These are phyloP conservation scores for Sinelater perroti DNA, from an alignment of 2,888 invertebrate species.

Conservation along the genomic window DNA sequence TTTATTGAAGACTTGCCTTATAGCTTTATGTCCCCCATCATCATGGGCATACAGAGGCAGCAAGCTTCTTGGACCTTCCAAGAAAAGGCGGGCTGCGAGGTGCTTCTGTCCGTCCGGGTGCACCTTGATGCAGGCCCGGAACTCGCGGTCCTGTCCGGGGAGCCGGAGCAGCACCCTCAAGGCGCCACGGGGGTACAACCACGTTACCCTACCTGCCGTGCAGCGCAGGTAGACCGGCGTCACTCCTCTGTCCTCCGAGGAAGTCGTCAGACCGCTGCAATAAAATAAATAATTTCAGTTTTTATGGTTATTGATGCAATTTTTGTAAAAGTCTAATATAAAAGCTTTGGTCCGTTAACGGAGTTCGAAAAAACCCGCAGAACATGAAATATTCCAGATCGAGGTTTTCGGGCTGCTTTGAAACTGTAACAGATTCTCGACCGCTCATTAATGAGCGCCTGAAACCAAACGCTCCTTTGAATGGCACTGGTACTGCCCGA, in stretches of 20 bases:
- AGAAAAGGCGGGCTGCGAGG: constrained; percentile 68
- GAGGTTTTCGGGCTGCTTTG: too few species aligned
- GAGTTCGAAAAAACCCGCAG: too few species aligned
- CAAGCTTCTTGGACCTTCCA: constrained; percentile 70
- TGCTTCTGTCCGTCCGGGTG: constrained; percentile 54
- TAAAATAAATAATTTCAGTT: constrained; percentile 45
- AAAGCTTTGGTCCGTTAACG: too few species aligned
- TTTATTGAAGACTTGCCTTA: constrained; percentile 51
- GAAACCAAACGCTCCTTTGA: too few species aligned
- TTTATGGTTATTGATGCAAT: background rate
- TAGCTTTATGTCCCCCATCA: constrained; percentile 62
- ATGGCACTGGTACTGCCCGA: too few species aligned
- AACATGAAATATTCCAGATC: too few species aligned
- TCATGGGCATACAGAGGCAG: constrained; percentile 68
- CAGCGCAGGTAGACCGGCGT: constrained; percentile 81
- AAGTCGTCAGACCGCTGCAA: constrained; percentile 68
- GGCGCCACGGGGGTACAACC: constrained; percentile 80
- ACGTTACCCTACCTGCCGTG: constrained; percentile 74
- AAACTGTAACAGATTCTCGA: too few species aligned
- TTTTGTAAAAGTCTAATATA: too few species aligned
- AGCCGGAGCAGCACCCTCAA: constrained; percentile 72
- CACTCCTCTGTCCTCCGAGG: constrained; percentile 67
- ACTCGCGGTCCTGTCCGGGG: constrained; percentile 67
- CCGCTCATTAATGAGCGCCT: too few species aligned
- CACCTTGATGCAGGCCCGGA: constrained; percentile 75